Conservation (phyloP, 1,140 invertebrate species). For the Apis florea region DNA sequence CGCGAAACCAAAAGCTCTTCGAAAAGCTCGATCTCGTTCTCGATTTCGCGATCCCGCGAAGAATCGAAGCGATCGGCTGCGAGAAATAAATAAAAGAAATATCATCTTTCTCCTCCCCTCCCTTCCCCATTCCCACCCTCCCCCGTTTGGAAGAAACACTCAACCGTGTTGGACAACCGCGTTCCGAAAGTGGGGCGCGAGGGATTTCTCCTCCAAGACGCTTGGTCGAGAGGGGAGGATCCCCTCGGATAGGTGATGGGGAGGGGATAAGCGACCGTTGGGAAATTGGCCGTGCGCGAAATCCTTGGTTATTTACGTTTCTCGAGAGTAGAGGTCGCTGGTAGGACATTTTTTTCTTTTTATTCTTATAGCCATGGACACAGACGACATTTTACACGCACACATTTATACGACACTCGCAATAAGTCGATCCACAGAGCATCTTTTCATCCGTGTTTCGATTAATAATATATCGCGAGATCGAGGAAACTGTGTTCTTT, state of each 20-base stretch:
- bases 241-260: neutral
- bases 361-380: neutral
- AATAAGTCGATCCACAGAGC: conserved; percentile 2
- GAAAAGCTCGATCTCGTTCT: too few relatives aligned
- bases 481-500: too few relatives aligned
- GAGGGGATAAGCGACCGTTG: neutral
- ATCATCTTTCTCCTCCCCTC: too few relatives aligned
- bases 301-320: neutral
- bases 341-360: neutral
- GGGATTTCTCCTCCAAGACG: neutral
- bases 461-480: neutral
- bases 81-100: too few relatives aligned
- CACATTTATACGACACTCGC: conserved; percentile 10
- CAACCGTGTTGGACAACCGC: neutral
- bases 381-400: neutral
- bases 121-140: too few relatives aligned
- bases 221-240: neutral
- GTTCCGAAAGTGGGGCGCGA: neutral
- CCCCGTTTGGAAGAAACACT: too few relatives aligned
- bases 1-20: too few relatives aligned
- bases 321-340: neutral
- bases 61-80: too few relatives aligned
- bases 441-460: neutral
- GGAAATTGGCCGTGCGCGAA: neutral
- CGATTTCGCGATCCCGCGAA: too few relatives aligned